phyloP scores from a whole-genome alignment of 2,113 vertebrate species.

The Coregonus clupeaformis region DNA sequence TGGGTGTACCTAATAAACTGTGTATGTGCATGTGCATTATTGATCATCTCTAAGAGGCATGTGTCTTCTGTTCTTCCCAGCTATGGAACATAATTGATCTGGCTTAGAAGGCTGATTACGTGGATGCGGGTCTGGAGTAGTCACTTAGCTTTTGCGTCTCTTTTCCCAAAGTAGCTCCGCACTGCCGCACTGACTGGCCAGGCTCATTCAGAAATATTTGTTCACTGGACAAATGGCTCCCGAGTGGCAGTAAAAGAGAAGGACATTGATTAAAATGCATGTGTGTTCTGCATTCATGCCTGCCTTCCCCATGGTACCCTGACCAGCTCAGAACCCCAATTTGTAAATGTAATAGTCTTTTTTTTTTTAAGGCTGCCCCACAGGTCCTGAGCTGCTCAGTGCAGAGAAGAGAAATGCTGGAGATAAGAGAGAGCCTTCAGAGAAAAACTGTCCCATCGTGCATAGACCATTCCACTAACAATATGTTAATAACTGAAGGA shows the following conservation, averaged over 20 bases:
- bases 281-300: background rate
- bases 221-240: background rate
- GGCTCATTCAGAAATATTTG: background rate
- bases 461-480: background rate
- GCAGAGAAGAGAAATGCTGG: background rate
- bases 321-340: slow-evolving; percentile 26
- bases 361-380: background rate
- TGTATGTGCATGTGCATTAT: no score
- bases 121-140: background rate
- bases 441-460: background rate
- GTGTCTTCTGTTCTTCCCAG: no score
- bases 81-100: background rate
- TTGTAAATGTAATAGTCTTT: slow-evolving; percentile 28
- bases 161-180: no score
- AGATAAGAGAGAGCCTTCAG: slow-evolving; percentile 1
- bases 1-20: no score
- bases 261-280: background rate
- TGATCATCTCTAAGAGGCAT: no score
- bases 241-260: slow-evolving; percentile 8
- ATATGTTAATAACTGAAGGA: background rate
- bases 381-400: background rate
- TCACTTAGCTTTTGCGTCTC: background rate
- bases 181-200: background rate
- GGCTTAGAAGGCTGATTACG: background rate
- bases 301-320: background rate